Evolutionary conservation across 2,888 invertebrate genomes (phyloP).

Genomic region (Drosophila trichaetosa): DNA sequence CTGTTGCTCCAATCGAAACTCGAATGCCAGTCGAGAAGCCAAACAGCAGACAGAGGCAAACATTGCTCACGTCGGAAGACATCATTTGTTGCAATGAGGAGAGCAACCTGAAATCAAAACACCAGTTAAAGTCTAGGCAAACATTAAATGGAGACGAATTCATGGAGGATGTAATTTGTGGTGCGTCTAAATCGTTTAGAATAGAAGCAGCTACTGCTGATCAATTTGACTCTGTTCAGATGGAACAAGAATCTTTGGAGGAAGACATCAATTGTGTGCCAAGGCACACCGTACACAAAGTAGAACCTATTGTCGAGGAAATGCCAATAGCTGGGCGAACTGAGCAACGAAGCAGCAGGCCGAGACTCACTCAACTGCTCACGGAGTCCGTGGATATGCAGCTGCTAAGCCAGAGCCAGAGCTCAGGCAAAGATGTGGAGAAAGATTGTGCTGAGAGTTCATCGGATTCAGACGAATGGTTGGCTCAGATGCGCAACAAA

Average conservation of each 20-base stretch:
- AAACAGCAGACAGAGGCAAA: slow-evolving; percentile 13
- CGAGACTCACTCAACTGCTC: background rate
- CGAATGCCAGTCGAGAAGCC: background rate
- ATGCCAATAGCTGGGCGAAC: background rate
- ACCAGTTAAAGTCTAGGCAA: background rate
- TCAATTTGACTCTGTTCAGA: background rate
- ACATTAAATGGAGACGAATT: slow-evolving; percentile 16
- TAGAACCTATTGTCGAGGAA: slow-evolving; percentile 16
- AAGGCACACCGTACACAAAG: background rate
- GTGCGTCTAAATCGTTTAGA: background rate
- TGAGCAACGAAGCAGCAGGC: background rate
- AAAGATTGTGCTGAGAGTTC: background rate
- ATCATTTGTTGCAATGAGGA: background rate
- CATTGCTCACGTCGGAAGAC: slow-evolving; percentile 20
- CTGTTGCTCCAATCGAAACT: background rate
- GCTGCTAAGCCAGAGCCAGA: slow-evolving; percentile 10
- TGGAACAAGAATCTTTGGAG: slow-evolving; percentile 5
- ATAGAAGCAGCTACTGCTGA: background rate
- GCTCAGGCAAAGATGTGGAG: background rate
- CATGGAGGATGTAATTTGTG: slow-evolving; percentile 22
- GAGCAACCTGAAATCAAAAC: background rate
- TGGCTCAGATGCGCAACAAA: slow-evolving; percentile 7
- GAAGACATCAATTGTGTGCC: slow-evolving; percentile 10
- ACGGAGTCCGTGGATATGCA: slow-evolving; percentile 22
- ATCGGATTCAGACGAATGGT: slow-evolving; percentile 23